Base-by-base conservation (phyloP, 2,797 vertebrate genomes). In the Agapornis canus region DNA sequence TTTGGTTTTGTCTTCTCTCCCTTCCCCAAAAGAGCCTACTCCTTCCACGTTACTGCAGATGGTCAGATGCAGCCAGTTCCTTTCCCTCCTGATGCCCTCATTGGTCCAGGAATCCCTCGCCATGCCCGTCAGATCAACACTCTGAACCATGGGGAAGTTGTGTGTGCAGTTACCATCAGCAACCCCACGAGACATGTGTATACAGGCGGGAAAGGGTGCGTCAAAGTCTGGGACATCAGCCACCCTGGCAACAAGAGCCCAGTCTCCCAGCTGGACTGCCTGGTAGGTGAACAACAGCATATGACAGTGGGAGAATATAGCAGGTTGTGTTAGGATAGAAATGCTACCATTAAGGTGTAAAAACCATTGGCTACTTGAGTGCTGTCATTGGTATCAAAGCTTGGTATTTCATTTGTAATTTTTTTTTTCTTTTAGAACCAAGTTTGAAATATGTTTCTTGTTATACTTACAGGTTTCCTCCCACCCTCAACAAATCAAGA, bases 141-240 rank as follows among this genome's bases (percentile, higher is more conserved):
- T 27, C 96, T 98, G 91, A 98, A 98, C 95, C 98, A 98, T 0
- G 98, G 98, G 29, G 98, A 98, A 86, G 98, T 98, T 86, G 98
- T 98, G 79, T 98, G 98, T 8, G 98, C 98, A 1, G 98, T 98
- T 68, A 98, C 98, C 94, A 98, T 98, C 97, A 98, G 98, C 97
- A 98, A 98, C 94, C 98, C 98, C 93, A 98, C 98, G 0, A 97
- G 98, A 94, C 98, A 98, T 0, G 98, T 98, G 86, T 98, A 98
- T 94, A 98, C 98, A 0, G 98, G 98, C 25, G 98, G 98, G 75
- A 98, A 98, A 91, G 98, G 98, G 6, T 98, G 98, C 4, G 98
- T 98, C 87, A 98, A 98, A 93, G 98, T 98, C 93, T 98, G 98
- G 98, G 98, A 98, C 96, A 98, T 98, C 93, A 98, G 98, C 54